These are phyloP conservation scores for Sciurus carolinensis DNA, from an alignment of 2,797 vertebrate genomes.

Conservation along the genomic window DNA sequence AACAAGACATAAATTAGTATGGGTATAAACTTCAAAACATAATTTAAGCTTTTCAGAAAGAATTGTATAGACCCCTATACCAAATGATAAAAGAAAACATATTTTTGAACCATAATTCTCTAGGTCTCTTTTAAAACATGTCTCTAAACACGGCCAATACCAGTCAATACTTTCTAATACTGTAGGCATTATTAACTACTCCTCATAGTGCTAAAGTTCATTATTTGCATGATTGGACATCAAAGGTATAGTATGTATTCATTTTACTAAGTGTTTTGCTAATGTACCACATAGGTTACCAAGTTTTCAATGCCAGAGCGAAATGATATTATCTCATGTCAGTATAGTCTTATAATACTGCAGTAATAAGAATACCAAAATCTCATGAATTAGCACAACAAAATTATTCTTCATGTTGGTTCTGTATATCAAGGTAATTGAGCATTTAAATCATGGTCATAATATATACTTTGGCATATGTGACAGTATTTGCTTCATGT, in stretches of 20 bases:
- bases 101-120: neutral
- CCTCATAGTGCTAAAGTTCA: neutral
- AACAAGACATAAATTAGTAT: constrained; percentile 47
- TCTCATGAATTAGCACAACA: neutral
- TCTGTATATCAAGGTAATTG: neutral
- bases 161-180: neutral
- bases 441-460: neutral
- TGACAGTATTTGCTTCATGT: neutral
- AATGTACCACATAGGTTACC: neutral
- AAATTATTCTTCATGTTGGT: neutral
- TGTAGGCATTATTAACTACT: neutral
- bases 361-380: neutral
- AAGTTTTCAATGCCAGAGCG: neutral
- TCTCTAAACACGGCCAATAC: neutral
- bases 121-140: neutral
- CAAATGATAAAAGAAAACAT: neutral
- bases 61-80: neutral
- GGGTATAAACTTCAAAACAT: neutral
- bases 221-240: neutral
- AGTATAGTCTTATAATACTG: neutral
- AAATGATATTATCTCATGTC: neutral
- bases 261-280: neutral
- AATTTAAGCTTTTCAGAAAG: constrained; percentile 2
- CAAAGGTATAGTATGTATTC: neutral
- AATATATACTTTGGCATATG: neutral